A percentile compares a stretch with the other conserved stretches of the same genome.
Conservation (phyloP, 1,140 invertebrate species). For the Lasioglossum baleicum region DNA sequence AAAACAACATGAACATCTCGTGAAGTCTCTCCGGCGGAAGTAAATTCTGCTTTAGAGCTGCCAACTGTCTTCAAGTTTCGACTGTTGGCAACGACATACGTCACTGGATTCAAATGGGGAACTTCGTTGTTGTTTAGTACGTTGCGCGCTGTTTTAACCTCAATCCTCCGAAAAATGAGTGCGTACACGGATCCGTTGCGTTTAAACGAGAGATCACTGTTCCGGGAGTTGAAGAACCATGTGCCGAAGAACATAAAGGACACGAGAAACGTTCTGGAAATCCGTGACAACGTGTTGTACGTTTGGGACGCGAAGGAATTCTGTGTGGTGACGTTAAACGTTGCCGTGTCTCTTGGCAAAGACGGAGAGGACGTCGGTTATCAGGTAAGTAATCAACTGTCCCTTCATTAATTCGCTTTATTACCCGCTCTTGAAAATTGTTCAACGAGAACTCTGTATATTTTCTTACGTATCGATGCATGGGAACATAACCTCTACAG, state of each 20-base stretch:
- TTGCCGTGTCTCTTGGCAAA: conserved; percentile 81
- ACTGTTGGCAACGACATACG: not conserved
- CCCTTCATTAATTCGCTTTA: not conserved
- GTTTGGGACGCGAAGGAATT: conserved; percentile 84
- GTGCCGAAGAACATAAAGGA: conserved; percentile 79
- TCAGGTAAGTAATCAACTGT: conserved; percentile 79
- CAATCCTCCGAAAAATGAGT: conserved; percentile 75
- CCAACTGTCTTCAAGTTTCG: not conserved
- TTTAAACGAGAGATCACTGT: conserved; percentile 82
- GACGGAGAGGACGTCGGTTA: conserved; percentile 78
- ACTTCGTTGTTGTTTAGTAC: conserved; percentile 69
- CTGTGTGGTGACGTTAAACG: conserved; percentile 83
- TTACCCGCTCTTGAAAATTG: not conserved
- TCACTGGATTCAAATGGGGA: conserved; percentile 17
- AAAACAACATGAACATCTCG: no score
- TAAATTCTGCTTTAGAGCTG: not conserved
- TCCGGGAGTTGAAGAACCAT: conserved; percentile 80
- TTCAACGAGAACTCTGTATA: not conserved
- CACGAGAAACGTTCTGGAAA: conserved; percentile 82
- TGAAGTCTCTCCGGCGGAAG: no score
- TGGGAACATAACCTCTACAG: conserved; percentile 23
- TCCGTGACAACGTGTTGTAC: conserved; percentile 84
- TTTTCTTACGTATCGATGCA: not conserved
- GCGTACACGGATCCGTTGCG: conserved; percentile 80
- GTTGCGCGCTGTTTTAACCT: conserved; percentile 51